Conservation (phyloP, 2,888 invertebrate genomes). For the Meganola albula region DNA sequence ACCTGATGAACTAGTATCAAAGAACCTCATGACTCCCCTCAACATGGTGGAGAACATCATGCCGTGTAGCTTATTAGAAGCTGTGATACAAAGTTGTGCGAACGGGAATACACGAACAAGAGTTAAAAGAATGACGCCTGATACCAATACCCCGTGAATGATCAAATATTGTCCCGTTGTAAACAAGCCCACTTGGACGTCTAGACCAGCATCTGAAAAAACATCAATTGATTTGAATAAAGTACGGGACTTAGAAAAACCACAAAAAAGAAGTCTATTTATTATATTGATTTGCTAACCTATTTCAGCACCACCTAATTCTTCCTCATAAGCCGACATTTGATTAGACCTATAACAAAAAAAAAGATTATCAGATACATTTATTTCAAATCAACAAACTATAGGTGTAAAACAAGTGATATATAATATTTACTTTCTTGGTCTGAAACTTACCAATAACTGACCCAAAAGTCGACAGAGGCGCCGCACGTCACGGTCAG, state of each 20-base stretch:
- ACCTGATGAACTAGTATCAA: slow-evolving; percentile 88
- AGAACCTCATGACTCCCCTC: slow-evolving; percentile 80
- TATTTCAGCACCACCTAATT: slow-evolving; percentile 37
- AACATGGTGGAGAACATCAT: slow-evolving; percentile 80
- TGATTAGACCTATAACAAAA: slow-evolving; percentile 56
- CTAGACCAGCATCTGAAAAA: slow-evolving; percentile 46
- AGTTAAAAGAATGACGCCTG: slow-evolving; percentile 72
- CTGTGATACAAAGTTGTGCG: slow-evolving; percentile 78
- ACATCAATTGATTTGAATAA: no score
- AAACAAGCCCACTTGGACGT: slow-evolving; percentile 55
- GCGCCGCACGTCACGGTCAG: slow-evolving; percentile 79
- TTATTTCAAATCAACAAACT: no score
- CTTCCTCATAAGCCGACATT: slow-evolving; percentile 56
- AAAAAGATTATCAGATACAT: slow-evolving; percentile 2
- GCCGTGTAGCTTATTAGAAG: slow-evolving; percentile 83
- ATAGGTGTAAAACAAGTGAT: no score
- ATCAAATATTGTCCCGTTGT: slow-evolving; percentile 76
- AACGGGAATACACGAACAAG: slow-evolving; percentile 80
- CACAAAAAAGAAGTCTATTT: no score
- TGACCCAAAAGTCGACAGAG: slow-evolving; percentile 83
- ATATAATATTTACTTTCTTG: neutral
- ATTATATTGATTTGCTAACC: no score
- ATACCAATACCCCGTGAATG: slow-evolving; percentile 78
- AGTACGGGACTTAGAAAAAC: no score
- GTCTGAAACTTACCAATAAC: slow-evolving; percentile 76